Evolutionary conservation across 2,888 invertebrate genomes (phyloP).

Genomic region (Tetranychus piercei): DNA sequence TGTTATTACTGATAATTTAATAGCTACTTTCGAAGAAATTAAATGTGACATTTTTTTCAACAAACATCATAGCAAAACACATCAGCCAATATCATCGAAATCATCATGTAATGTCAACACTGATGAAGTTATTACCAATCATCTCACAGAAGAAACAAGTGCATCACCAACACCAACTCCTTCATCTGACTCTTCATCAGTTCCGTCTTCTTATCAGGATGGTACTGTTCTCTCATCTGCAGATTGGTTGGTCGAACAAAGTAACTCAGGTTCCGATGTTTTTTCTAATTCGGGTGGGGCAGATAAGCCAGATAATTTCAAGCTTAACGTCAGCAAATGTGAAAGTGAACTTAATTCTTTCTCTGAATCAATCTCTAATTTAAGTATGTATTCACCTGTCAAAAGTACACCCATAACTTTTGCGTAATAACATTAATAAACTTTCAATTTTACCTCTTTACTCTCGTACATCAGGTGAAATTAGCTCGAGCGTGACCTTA

Average conservation of each 20-base stretch:
- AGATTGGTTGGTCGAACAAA: background rate
- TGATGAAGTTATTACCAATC: background rate
- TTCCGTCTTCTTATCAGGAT: background rate
- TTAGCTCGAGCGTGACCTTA: background rate
- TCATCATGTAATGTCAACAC: background rate
- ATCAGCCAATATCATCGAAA: background rate
- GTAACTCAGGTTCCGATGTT: background rate
- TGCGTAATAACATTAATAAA: background rate
- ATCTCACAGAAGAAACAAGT: background rate
- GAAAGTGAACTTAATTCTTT: background rate
- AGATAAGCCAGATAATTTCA: too few relatives aligned
- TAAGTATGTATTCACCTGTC: background rate
- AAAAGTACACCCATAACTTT: too few relatives aligned
- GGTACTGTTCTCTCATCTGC: background rate
- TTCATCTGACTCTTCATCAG: constrained; percentile 4
- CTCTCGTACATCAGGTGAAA: background rate
- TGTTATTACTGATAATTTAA: constrained; percentile 61
- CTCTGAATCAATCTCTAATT: background rate
- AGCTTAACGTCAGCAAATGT: background rate
- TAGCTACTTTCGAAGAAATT: constrained; percentile 52
- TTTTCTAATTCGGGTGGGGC: background rate
- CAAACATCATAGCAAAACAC: constrained; percentile 19
- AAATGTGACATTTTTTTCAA: constrained; percentile 32
- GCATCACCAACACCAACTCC: background rate
- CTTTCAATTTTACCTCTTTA: background rate